Conservation (phyloP, 2,113 vertebrate species). For the Zapornia atra region DNA sequence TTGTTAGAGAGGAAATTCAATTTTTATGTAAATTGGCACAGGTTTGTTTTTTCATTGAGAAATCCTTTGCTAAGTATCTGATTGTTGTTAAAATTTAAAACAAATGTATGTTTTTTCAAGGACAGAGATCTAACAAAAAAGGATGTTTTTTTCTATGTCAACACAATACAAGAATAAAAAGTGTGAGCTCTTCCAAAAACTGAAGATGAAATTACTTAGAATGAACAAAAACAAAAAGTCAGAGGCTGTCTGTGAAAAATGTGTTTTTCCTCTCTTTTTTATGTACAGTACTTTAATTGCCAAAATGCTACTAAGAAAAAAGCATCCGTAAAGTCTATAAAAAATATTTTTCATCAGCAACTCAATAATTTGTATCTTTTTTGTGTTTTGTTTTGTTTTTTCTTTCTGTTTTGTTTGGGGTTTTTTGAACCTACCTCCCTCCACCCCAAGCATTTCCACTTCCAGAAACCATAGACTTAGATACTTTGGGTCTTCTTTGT, state of each 20-base stretch:
- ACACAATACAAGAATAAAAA: conserved; percentile 49
- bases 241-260: conserved; percentile 15
- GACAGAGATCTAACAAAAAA: conserved; percentile 14
- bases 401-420: neutral
- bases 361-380: neutral
- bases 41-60: conserved; percentile 26
- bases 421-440: neutral
- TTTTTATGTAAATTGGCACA: conserved; percentile 61
- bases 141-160: conserved; percentile 18
- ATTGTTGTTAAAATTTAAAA: conserved; percentile 67
- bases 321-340: neutral
- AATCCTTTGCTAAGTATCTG: conserved; percentile 53
- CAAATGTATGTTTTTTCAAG: conserved; percentile 63
- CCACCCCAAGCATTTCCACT: neutral
- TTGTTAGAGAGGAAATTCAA: conserved; percentile 61
- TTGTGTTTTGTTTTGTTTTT: no score
- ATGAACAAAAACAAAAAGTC: conserved; percentile 4
- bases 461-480: neutral
- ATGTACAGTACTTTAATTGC: neutral
- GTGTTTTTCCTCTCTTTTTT: neutral
- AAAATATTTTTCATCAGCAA: neutral
- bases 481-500: neutral
- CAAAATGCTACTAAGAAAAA: neutral
- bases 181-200: conserved; percentile 43
- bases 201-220: conserved; percentile 45